Conservation (phyloP, 2,797 vertebrate genomes). For the Paedocypris micromegethes region DNA sequence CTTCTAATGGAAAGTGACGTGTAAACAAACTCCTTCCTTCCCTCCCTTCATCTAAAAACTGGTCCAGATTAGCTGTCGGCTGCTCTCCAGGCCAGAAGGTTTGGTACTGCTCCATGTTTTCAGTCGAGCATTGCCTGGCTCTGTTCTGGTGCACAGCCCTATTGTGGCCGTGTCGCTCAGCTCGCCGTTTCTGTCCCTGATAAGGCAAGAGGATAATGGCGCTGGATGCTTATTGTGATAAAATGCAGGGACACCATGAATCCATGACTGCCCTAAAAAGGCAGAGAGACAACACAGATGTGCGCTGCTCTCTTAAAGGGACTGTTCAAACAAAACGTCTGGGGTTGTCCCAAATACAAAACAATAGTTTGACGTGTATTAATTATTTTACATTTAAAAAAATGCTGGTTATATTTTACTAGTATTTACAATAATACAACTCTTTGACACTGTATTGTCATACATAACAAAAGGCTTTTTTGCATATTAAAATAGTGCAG, state of each 20-base stretch:
- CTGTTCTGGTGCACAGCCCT: conserved; percentile 5
- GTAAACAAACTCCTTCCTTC: conserved; percentile 16
- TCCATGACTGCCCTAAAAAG: background rate
- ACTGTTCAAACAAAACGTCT: background rate
- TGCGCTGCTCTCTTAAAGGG: conserved; percentile 3
- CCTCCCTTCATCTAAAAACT: conserved; percentile 11
- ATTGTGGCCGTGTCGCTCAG: conserved; percentile 5
- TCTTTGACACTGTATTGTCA: no score
- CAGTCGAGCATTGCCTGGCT: conserved; percentile 20
- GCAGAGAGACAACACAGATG: conserved; percentile 27
- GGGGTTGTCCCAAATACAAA: background rate
- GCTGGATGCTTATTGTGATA: conserved; percentile 31
- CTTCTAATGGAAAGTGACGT: conserved; percentile 32
- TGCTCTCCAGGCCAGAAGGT: conserved; percentile 12
- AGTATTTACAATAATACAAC: no score
- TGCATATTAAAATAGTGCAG: no score
- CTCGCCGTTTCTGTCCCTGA: conserved; percentile 30
- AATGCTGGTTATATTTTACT: no score
- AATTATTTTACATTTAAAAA: no score
- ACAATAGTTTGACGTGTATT: background rate
- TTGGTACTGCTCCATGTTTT: conserved; percentile 17
- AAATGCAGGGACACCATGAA: conserved; percentile 21
- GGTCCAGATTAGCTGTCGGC: conserved; percentile 9
- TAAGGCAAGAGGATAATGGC: conserved; percentile 27
- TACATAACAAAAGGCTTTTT: no score